Evolutionary conservation across 2,113 vertebrate species (phyloP), one percentile per base, ranked within the genome.

Genomic region (Sclerurus mexicanus): DNA sequence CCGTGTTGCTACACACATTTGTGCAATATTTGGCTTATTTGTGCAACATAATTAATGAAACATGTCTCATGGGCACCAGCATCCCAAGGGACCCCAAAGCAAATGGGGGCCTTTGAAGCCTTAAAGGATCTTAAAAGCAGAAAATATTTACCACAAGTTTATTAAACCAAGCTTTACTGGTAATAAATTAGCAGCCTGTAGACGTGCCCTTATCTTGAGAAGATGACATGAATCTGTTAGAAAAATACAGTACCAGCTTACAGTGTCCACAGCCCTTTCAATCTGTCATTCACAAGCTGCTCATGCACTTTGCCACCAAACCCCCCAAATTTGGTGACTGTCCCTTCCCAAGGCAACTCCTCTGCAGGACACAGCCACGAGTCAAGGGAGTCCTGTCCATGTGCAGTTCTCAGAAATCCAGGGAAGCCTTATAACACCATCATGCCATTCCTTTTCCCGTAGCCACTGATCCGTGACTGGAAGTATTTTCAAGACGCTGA

Each of bases 11-110:
- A 73, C 94, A 76, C 89, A 76, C 79, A 35, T 23, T 94, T 95
- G 96, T 96, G 96, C 92, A 97, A 95, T 93, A 95, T 97, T 97
- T 96, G 88, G 62, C 85, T 96, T 96, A 92, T 96, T 95, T 96
- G 96, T 97, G 93, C 83, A 88, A 96, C 31, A 9, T 92, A 94
- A 96, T 96, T 84, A 95, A 97, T 93, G 90, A 86, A 97, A 90
- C 60, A 49, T 71, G 85, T 93, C 96, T 72, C 44, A 14, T 93
- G 96, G 93, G 90, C 93, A 95, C 83, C 88, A 92, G 76, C 44
- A n/a, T 62, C 96, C 88, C 85, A 25, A 37, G 82, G 73, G 93
- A 96, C 90, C 82, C 85, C 9, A 87, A 53, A 96, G 92, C 90
- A 93, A 95, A 95, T 23, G 60, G 39, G 75, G 78, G 20, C 60